Conservation (phyloP, 1,140 invertebrate species). For the Drosophila grimshawi region DNA sequence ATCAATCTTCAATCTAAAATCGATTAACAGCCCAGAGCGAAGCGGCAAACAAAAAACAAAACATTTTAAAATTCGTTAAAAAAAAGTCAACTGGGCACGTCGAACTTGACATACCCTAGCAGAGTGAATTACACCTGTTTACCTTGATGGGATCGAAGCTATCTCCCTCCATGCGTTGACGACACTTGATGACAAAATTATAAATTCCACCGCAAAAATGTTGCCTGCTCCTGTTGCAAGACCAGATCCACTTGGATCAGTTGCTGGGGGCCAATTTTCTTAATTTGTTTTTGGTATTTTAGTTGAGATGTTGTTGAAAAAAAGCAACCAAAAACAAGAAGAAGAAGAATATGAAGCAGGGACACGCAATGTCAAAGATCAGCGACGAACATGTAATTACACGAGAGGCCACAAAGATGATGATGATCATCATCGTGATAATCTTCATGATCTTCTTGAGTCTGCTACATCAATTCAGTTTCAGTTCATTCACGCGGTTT, state of each 20-base stretch:
- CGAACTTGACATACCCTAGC: neutral
- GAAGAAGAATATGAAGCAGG: slow-evolving; percentile 9
- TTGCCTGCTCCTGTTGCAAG: slow-evolving; percentile 6
- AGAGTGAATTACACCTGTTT: neutral
- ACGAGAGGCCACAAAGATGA: neutral
- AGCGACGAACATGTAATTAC: slow-evolving; percentile 36
- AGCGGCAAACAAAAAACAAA: slow-evolving; percentile 11
- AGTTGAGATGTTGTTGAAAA: slow-evolving; percentile 73
- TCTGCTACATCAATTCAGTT: neutral
- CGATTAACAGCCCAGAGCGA: slow-evolving; percentile 54
- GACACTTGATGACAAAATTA: no score
- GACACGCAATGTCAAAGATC: slow-evolving; percentile 33
- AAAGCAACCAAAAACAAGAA: neutral
- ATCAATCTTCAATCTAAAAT: slow-evolving; percentile 73
- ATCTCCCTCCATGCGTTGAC: no score
- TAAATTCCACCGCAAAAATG: neutral
- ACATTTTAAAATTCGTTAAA: neutral
- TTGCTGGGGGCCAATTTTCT: no score
- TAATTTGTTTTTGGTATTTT: slow-evolving; percentile 20
- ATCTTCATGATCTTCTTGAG: neutral
- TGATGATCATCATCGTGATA: neutral
- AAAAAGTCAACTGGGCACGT: no score
- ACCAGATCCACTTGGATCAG: neutral
- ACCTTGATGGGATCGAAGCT: no score
- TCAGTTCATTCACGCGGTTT: slow-evolving; percentile 10